Conservation (phyloP, 2,113 vertebrate genomes). For the Parus major region DNA sequence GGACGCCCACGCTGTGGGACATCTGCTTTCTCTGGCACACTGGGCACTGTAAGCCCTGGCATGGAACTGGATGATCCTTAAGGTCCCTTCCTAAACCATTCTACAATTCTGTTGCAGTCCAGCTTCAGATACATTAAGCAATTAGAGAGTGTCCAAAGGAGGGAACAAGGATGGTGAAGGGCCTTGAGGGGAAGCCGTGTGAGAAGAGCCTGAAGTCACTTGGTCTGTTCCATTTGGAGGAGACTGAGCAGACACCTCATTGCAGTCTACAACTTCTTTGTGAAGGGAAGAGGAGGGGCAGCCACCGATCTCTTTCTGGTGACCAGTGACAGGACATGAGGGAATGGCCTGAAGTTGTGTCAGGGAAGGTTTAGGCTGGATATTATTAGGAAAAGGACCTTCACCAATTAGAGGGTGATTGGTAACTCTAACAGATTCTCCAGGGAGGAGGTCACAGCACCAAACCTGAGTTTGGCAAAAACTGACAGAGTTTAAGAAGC, state of each 20-base stretch:
- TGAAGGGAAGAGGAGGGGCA: neutral
- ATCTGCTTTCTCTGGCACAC: neutral
- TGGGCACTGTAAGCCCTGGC: neutral
- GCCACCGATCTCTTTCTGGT: neutral
- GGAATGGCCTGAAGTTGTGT: neutral
- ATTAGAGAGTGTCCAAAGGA: neutral
- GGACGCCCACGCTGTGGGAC: fast-evolving
- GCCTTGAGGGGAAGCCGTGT: fast-evolving
- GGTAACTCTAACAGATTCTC: neutral
- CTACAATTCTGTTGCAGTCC: neutral
- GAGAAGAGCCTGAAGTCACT: neutral
- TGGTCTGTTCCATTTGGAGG: neutral
- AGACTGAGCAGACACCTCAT: neutral
- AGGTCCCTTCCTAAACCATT: neutral
- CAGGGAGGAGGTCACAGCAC: neutral
- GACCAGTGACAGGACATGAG: neutral
- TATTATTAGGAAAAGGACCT: neutral
- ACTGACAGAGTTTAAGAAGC: neutral
- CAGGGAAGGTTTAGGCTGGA: neutral
- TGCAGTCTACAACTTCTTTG: neutral
- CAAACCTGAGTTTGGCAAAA: neutral
- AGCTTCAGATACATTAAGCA: neutral
- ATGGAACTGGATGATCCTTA: neutral
- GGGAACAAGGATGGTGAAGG: neutral
- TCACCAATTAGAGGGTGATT: neutral